phyloP scores from a whole-genome alignment of 2,888 invertebrate genomes.

The Himalopsyche anomala region DNA sequence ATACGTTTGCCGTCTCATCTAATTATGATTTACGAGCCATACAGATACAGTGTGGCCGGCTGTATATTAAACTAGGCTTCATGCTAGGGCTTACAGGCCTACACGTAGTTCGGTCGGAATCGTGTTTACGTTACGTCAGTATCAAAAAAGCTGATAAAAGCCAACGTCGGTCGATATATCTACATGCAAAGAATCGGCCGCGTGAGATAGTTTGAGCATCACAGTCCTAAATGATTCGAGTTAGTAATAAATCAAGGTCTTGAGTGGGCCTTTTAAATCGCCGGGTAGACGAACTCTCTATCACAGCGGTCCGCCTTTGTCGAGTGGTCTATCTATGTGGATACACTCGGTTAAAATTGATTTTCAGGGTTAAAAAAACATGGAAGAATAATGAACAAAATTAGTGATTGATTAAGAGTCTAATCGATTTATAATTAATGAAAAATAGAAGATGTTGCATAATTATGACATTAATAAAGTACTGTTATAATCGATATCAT shows the following conservation, averaged over 20 bases:
- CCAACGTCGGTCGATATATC: neutral
- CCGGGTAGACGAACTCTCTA: slow-evolving; percentile 60
- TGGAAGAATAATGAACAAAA: too few relatives aligned
- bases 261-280: slow-evolving; percentile 61
- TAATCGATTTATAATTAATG: too few relatives aligned
- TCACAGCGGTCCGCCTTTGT: slow-evolving; percentile 54
- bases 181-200: neutral
- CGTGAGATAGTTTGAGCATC: slow-evolving; percentile 1
- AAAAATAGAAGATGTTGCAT: too few relatives aligned
- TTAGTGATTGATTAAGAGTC: too few relatives aligned
- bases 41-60: neutral
- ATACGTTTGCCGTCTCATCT: neutral
- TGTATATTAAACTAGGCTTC: neutral
- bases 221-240: slow-evolving; percentile 25
- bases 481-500: too few relatives aligned
- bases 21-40: slow-evolving; percentile 9
- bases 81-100: neutral
- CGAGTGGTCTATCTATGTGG: slow-evolving; percentile 47
- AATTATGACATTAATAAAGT: too few relatives aligned
- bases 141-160: slow-evolving; percentile 2
- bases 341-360: neutral
- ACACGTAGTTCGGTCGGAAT: neutral
- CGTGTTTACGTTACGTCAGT: neutral
- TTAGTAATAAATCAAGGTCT: slow-evolving; percentile 62
- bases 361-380: neutral